Conservation (phyloP, 2,888 invertebrate genomes). For the Podabrus alpinus region DNA sequence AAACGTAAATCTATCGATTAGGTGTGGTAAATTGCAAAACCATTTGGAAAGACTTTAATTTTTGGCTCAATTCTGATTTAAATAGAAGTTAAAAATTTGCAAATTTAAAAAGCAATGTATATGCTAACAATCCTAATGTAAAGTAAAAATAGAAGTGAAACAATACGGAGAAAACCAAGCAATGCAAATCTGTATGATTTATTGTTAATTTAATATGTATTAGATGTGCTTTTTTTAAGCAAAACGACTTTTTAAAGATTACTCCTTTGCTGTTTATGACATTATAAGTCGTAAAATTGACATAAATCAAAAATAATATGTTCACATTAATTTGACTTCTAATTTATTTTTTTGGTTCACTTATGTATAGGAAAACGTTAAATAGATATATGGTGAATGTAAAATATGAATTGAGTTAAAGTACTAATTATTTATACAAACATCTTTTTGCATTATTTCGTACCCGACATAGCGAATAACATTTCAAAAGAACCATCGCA, state of each 20-base stretch:
- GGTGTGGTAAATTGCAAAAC: too few relatives aligned
- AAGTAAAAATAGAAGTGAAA: not conserved
- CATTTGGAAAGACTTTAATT: too few relatives aligned
- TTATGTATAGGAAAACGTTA: not conserved
- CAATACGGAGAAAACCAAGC: slow-evolving; percentile 16
- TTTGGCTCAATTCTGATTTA: too few relatives aligned
- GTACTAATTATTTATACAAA: not conserved
- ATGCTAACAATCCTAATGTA: not conserved
- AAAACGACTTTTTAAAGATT: slow-evolving; percentile 22
- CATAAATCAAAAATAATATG: not conserved
- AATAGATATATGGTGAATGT: not conserved
- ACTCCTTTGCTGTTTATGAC: slow-evolving; percentile 24
- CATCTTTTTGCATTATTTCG: not conserved
- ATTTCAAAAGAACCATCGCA: not conserved
- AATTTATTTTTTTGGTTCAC: not conserved
- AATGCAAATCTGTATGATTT: slow-evolving; percentile 26
- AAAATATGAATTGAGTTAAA: not conserved
- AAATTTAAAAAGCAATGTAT: too few relatives aligned
- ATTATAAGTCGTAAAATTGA: slow-evolving; percentile 26
- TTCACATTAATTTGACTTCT: not conserved
- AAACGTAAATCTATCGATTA: too few relatives aligned
- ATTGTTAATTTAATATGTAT: slow-evolving; percentile 31
- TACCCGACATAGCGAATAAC: not conserved
- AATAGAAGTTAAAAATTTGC: too few relatives aligned
- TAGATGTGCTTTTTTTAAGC: slow-evolving; percentile 26